Evolutionary conservation across 2,888 invertebrate species (phyloP).

Genomic region (Machimus atricapillus): DNA sequence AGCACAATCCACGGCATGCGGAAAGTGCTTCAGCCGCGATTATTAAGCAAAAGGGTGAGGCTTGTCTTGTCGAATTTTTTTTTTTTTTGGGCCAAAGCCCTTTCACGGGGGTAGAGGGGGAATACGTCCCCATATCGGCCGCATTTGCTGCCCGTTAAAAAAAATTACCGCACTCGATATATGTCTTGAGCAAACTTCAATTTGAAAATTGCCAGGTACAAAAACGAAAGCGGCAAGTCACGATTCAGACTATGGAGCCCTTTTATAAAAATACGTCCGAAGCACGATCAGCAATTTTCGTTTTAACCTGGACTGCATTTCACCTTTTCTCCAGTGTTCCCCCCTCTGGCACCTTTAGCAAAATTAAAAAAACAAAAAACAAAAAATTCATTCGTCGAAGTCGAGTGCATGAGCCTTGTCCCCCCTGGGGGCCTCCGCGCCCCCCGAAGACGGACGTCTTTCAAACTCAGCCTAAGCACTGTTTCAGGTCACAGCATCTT

Average conservation of each 20-base stretch:
- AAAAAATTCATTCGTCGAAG: neutral
- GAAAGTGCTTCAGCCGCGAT: neutral
- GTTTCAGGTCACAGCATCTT: constrained; percentile 33
- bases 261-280: neutral
- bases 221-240: constrained; percentile 18
- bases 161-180: neutral
- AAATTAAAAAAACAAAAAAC: too few species aligned
- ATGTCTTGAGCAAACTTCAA: neutral
- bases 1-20: neutral
- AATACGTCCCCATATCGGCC: neutral
- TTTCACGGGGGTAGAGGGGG: neutral
- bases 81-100: neutral
- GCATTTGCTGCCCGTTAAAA: neutral
- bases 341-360: neutral
- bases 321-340: neutral
- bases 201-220: constrained; percentile 31
- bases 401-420: neutral
- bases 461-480: constrained; percentile 1
- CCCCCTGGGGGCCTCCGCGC: neutral
- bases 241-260: constrained; percentile 26
- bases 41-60: neutral
- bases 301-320: constrained; percentile 23
- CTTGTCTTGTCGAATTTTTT: neutral
- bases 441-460: neutral
- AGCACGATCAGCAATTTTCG: constrained; percentile 25